Conservation (phyloP, 2,888 invertebrate genomes). For the Amiota communis region DNA sequence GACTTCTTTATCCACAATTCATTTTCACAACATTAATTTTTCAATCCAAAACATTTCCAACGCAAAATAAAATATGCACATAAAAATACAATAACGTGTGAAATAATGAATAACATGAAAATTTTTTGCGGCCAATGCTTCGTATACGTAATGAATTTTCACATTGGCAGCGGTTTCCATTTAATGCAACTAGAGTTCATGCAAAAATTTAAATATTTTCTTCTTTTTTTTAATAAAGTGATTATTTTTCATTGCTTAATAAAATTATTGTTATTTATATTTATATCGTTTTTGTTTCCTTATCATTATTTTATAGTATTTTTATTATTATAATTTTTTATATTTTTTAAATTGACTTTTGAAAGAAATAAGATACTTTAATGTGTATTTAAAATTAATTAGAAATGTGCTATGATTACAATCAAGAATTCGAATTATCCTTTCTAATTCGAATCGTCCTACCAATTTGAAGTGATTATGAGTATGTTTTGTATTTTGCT, state of each 20-base stretch:
- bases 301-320: neutral
- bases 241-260: conserved; percentile 1
- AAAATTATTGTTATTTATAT: neutral
- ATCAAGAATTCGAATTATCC: no score
- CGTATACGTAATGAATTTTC: conserved; percentile 17
- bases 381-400: no score
- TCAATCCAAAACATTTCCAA: conserved; percentile 30
- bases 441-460: no score
- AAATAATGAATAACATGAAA: conserved; percentile 51
- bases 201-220: neutral
- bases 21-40: conserved; percentile 17
- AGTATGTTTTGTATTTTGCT: no score
- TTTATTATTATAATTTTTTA: no score
- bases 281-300: neutral
- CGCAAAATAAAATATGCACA: conserved; percentile 23
- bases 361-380: no score
- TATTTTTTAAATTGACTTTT: no score
- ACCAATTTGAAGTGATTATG: no score
- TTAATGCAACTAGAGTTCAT: conserved; percentile 59
- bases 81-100: conserved; percentile 45
- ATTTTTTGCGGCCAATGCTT: conserved; percentile 25
- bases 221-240: neutral
- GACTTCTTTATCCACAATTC: neutral
- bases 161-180: conserved; percentile 47
- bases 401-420: no score